A percentile compares a stretch with the other conserved stretches of the same genome.
Evolutionary conservation across 2,113 vertebrate species (phyloP).

Genomic region (Cryptotis parvus): DNA sequence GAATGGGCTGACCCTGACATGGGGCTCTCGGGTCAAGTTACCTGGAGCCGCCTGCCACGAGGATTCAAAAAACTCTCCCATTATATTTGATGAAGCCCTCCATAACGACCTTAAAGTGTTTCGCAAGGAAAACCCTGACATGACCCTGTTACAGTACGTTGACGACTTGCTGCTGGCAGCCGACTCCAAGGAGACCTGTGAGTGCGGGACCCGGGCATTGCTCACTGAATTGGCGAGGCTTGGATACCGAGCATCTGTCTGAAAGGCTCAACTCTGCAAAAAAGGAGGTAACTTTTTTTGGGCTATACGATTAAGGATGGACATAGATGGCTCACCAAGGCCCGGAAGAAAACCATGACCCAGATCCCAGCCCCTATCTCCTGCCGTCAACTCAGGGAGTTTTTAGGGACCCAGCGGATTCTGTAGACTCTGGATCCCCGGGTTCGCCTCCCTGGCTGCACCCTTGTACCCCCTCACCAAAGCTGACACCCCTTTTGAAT

Average conservation of each 20-base stretch:
- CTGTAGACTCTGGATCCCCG: not conserved
- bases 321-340: not conserved
- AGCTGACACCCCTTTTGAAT: too few relatives aligned
- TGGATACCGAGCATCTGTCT: not conserved
- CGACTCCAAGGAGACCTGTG: not conserved
- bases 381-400: not conserved
- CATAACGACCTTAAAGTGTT: too few relatives aligned
- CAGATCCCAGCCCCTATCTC: not conserved
- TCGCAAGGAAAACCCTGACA: too few relatives aligned
- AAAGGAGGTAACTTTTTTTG: not conserved
- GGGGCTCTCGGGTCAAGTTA: not conserved
- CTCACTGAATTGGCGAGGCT: not conserved
- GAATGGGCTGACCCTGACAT: not conserved
- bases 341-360: not conserved
- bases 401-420: not conserved
- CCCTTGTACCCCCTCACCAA: too few relatives aligned
- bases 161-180: not conserved
- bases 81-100: too few relatives aligned
- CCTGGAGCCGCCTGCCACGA: not conserved
- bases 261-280: not conserved
- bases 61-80: not conserved
- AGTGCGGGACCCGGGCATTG: not conserved
- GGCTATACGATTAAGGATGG: not conserved
- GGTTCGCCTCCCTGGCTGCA: not conserved
- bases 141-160: too few relatives aligned